phyloP scores from a whole-genome alignment of 2,888 invertebrate species.

The Augochlorella aurata region DNA sequence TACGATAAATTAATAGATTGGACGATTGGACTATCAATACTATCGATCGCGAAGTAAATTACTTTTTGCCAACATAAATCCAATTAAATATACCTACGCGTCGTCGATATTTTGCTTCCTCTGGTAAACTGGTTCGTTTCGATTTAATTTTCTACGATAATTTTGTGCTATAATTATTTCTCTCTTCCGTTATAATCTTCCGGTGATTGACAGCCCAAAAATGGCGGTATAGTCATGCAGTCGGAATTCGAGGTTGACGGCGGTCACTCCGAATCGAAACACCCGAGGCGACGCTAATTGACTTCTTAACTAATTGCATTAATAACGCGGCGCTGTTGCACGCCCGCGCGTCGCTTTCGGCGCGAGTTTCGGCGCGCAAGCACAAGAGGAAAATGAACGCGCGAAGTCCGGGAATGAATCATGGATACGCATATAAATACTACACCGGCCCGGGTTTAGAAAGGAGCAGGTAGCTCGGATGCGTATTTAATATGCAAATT shows the following conservation, averaged over 20 bases:
- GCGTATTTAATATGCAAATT: slow-evolving; percentile 80
- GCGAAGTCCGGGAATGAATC: slow-evolving; percentile 58
- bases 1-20: neutral
- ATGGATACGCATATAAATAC: slow-evolving; percentile 63
- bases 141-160: too few relatives aligned
- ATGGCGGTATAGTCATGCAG: neutral
- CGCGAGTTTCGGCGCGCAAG: slow-evolving; percentile 22
- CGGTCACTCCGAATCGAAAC: slow-evolving; percentile 30
- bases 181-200: too few relatives aligned
- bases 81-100: neutral
- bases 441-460: slow-evolving; percentile 46
- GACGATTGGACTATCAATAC: neutral
- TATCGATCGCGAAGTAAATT: neutral
- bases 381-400: slow-evolving; percentile 51
- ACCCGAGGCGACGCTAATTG: slow-evolving; percentile 35
- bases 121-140: neutral
- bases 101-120: neutral
- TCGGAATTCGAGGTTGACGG: neutral
- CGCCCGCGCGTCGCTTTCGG: neutral
- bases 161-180: too few relatives aligned
- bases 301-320: slow-evolving; percentile 58
- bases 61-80: neutral
- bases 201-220: neutral
- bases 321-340: slow-evolving; percentile 28
- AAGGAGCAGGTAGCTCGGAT: slow-evolving; percentile 54